phyloP scores from a whole-genome alignment of 1,140 invertebrate genomes.

The Drosophila nigrodunni region DNA sequence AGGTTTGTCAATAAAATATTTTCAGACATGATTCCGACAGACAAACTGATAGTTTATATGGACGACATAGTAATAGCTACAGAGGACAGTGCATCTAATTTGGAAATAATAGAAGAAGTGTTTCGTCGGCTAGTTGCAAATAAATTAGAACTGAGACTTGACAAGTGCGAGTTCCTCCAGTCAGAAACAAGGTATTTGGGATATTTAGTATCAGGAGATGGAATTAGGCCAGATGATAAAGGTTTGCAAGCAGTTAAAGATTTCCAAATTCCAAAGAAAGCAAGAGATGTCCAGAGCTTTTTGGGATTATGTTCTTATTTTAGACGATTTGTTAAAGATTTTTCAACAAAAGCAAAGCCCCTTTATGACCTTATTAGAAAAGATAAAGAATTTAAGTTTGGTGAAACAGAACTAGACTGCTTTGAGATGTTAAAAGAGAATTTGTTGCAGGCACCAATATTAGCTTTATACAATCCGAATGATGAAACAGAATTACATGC shows the following conservation, averaged over 20 bases:
- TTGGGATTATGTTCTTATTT: too few relatives aligned
- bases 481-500: slow-evolving; percentile 2
- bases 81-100: not conserved
- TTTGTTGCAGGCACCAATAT: slow-evolving; percentile 17
- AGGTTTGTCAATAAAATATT: too few relatives aligned
- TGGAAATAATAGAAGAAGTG: too few relatives aligned
- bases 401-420: slow-evolving; percentile 1
- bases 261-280: slow-evolving; percentile 2
- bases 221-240: slow-evolving; percentile 39
- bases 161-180: not conserved
- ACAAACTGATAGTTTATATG: slow-evolving; percentile 1
- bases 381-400: slow-evolving; percentile 18
- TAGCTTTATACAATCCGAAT: slow-evolving; percentile 28
- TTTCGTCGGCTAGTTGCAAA: too few relatives aligned
- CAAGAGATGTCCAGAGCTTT: too few relatives aligned
- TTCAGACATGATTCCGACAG: too few relatives aligned
- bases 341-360: slow-evolving; percentile 12
- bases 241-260: slow-evolving; percentile 17
- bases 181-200: not conserved
- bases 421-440: slow-evolving; percentile 22
- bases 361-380: slow-evolving; percentile 25
- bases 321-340: not conserved
- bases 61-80: slow-evolving; percentile 14
- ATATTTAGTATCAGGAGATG: not conserved
- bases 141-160: too few relatives aligned